Base-by-base conservation (phyloP, 2,797 vertebrate genomes). In the Buphagus erythrorhynchus region DNA sequence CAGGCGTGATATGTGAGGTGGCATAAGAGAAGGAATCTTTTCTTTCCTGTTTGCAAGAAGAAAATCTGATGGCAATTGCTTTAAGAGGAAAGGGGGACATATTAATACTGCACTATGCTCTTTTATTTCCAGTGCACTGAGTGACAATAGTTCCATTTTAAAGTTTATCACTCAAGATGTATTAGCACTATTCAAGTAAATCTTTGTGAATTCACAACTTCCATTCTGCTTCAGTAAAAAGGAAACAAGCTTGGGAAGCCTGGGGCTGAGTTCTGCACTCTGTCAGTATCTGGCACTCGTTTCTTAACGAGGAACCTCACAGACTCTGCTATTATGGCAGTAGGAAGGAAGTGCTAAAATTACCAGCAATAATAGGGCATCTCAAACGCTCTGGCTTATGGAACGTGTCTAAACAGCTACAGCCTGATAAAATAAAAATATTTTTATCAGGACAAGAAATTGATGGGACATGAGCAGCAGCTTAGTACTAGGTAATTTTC, bases 321-420 rank as follows among this genome's bases (percentile, higher is more conserved):
- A 97, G 88, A 95, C 95, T 93, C 75, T 88, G 68, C 73, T 93
- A n/a, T 96, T 96, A 96, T 0, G 2, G 93, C 86, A 95, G 46
- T 77, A 97, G 97, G 97, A 98, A 98, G 97, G 97, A 98, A 97
- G 95, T 97, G 96, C 95, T 97, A 96, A 97, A 97, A 95, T 96
- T 90, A 73, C 80, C 69, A 65, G 88, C 67, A 83, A 95, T 96
- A 98, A 97, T 92, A 96, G 97, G 96, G 86, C 86, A 96, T 93
- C 92, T 95, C 94, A 85, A 96, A 91, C 63, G 95, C 66, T 26
- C 61, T 42, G 38, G 36, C 85, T 88, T 69, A 72, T 71, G 81
- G 93, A 94, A 95, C 90, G 95, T 49, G 33, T 93, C 92, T 97
- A 62, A 96, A 95, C 51, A 97, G 90, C 73, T 95, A 75, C 83